Percentiles rank a stretch among this genome's conserved stretches.
Evolutionary conservation across 2,797 vertebrate genomes (phyloP).

Genomic region (Mastacembelus armatus): DNA sequence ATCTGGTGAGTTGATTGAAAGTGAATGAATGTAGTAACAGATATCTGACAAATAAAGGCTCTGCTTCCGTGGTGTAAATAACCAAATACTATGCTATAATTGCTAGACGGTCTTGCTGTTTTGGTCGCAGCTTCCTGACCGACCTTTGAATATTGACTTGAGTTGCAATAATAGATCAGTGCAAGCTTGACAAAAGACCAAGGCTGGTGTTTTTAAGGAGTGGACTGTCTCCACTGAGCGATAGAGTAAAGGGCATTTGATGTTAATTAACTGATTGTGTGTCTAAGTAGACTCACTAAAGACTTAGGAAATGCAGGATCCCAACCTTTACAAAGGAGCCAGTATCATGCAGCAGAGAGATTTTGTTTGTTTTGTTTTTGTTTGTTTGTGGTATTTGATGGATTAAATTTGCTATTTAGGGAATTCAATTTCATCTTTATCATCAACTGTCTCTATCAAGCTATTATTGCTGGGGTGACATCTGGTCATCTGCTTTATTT

Average conservation of each 20-base stretch:
- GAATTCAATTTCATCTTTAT: not conserved
- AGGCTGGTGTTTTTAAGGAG: not conserved
- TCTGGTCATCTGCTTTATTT: slow-evolving; percentile 25
- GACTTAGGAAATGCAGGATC: not conserved
- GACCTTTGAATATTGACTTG: too few species aligned
- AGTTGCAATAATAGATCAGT: too few species aligned
- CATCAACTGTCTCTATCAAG: slow-evolving; percentile 25
- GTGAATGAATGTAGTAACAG: too few species aligned
- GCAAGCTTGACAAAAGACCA: not conserved
- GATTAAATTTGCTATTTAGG: slow-evolving; percentile 7
- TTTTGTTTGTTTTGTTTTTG: not conserved
- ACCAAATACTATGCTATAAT: too few species aligned
- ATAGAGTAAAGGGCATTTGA: not conserved
- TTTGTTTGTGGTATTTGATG: not conserved
- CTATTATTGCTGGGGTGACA: slow-evolving; percentile 11
- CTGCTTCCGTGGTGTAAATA: too few species aligned
- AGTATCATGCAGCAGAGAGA: not conserved
- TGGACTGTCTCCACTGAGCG: too few species aligned
- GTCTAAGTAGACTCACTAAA: not conserved
- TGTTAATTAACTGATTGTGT: not conserved
- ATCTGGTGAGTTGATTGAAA: too few species aligned
- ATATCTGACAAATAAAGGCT: too few species aligned
- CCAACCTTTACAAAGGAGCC: not conserved
- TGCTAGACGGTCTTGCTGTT: too few species aligned
- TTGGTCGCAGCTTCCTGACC: too few species aligned